A percentile compares a stretch with the other conserved stretches of the same genome.
Conservation (phyloP, 2,888 invertebrate genomes). For the Rotaria sp. region DNA sequence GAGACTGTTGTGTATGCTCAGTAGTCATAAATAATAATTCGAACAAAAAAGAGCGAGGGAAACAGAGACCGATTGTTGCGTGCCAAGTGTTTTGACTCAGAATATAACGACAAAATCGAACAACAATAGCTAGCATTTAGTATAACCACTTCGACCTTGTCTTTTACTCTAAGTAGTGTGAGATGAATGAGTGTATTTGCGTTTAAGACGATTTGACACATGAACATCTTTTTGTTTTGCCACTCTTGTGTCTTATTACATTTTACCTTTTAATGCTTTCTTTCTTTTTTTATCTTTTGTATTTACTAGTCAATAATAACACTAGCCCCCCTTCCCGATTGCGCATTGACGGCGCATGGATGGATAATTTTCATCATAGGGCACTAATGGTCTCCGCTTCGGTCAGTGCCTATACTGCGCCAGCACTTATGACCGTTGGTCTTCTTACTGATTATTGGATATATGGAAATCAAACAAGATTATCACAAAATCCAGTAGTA, state of each 20-base stretch:
- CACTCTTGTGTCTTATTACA: neutral
- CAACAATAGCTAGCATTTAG: neutral
- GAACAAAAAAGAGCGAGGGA: neutral
- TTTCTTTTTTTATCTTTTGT: neutral
- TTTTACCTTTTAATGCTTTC: neutral
- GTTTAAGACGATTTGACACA: neutral
- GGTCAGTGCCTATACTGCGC: conserved; percentile 38
- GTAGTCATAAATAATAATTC: conserved; percentile 11
- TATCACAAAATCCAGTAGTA: neutral
- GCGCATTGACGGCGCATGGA: conserved; percentile 9
- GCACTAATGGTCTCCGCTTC: conserved; percentile 26
- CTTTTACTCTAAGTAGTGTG: neutral
- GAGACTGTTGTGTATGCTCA: neutral
- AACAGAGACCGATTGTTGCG: neutral
- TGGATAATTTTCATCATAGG: conserved; percentile 30
- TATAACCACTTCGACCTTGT: neutral
- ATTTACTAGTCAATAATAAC: neutral
- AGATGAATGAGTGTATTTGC: neutral
- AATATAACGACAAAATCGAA: neutral
- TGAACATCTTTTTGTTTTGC: neutral
- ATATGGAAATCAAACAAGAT: conserved; percentile 10
- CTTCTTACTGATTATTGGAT: conserved; percentile 36
- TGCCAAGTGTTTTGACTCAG: neutral
- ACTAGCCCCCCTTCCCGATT: neutral
- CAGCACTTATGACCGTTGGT: conserved; percentile 32